phyloP scores from a whole-genome alignment of 1,140 invertebrate genomes.

The Drosophila biarmipes region DNA sequence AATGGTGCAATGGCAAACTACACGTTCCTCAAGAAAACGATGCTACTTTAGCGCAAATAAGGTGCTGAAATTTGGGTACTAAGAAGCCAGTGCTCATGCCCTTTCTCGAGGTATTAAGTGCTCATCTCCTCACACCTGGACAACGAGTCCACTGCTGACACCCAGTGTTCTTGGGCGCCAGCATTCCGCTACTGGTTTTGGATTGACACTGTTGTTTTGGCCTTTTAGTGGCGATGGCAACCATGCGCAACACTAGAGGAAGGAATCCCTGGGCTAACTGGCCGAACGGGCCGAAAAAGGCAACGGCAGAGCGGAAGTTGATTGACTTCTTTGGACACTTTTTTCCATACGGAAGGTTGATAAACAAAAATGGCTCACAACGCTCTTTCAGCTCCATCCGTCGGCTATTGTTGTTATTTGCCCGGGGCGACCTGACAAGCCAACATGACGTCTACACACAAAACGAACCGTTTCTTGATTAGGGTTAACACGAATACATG shows the following conservation, averaged over 20 bases:
- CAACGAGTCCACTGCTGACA: background rate
- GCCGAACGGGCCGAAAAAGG: slow-evolving; percentile 26
- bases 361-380: slow-evolving; percentile 71
- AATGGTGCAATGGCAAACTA: background rate
- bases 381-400: slow-evolving; percentile 28
- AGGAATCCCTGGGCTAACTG: slow-evolving; percentile 4
- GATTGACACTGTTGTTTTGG: slow-evolving; percentile 19
- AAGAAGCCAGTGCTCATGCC: background rate
- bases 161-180: slow-evolving; percentile 5
- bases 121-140: background rate
- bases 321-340: slow-evolving; percentile 69
- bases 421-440: slow-evolving; percentile 19
- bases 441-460: slow-evolving; percentile 19
- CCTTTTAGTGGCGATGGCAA: slow-evolving; percentile 45
- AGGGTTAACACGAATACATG: slow-evolving; percentile 57
- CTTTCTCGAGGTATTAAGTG: slow-evolving; percentile 6
- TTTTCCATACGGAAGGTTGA: slow-evolving; percentile 71
- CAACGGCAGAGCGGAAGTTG: slow-evolving; percentile 59
- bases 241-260: background rate
- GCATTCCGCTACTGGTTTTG: slow-evolving; percentile 38
- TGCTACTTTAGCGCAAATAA: background rate
- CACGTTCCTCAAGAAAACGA: background rate
- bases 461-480: slow-evolving; percentile 47
- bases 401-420: slow-evolving; percentile 37
- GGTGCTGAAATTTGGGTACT: background rate